These are phyloP conservation scores for Scatophagus argus DNA, from an alignment of 2,113 vertebrate species.

Conservation along the genomic window DNA sequence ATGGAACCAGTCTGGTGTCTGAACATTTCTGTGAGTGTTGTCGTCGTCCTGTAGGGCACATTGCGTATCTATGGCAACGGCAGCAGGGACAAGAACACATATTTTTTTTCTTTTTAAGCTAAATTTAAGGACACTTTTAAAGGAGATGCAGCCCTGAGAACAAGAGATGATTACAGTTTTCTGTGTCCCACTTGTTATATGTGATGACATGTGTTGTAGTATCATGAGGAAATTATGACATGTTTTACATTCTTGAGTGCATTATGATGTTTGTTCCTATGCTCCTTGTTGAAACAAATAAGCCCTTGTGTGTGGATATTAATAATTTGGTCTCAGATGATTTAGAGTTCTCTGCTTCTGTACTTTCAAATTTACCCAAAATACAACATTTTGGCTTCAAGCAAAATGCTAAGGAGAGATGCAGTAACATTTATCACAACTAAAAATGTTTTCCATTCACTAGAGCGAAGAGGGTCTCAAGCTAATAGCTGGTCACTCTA, in stretches of 20 bases:
- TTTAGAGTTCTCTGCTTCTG: slow-evolving; percentile 35
- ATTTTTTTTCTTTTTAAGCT: background rate
- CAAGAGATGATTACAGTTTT: slow-evolving; percentile 6
- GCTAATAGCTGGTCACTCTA: slow-evolving; percentile 66
- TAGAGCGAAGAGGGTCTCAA: slow-evolving; percentile 59
- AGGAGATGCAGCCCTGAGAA: slow-evolving; percentile 26
- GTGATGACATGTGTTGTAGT: background rate
- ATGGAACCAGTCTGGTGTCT: slow-evolving; percentile 39
- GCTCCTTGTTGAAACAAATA: slow-evolving; percentile 42
- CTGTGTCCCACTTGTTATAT: background rate
- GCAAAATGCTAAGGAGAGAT: slow-evolving; percentile 28
- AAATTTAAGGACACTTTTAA: slow-evolving; percentile 35
- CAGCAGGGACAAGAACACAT: slow-evolving; percentile 40
- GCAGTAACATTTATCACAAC: slow-evolving; percentile 46
- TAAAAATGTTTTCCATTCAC: slow-evolving; percentile 39
- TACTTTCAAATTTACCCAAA: slow-evolving; percentile 17
- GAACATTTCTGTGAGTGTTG: slow-evolving; percentile 35
- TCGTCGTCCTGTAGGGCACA: slow-evolving; percentile 49
- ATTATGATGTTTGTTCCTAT: slow-evolving; percentile 24
- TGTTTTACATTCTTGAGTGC: background rate
- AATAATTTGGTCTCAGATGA: slow-evolving; percentile 42
- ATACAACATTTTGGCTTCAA: slow-evolving; percentile 31
- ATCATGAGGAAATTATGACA: slow-evolving; percentile 2
- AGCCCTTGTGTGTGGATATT: slow-evolving; percentile 35
- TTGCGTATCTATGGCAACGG: slow-evolving; percentile 73